Conservation (phyloP, 2,888 invertebrate species). For the Notodonta ziczac region DNA sequence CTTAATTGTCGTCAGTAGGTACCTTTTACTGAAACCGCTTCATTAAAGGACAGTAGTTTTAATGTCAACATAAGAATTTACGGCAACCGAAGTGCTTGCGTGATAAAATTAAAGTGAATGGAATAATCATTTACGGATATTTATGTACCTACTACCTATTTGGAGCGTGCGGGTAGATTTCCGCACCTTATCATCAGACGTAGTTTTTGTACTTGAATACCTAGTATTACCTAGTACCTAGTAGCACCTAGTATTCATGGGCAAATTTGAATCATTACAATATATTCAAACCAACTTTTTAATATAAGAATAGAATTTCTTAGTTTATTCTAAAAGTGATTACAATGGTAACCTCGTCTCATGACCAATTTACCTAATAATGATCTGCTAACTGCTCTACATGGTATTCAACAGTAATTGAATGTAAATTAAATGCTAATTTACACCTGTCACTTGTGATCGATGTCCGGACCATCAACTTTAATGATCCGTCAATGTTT, state of each 20-base stretch:
- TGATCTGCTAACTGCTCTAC: slow-evolving; percentile 6
- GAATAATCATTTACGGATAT: background rate
- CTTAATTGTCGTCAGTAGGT: slow-evolving; percentile 58
- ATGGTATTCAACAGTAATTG: slow-evolving; percentile 7
- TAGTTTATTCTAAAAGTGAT: background rate
- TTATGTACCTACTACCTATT: too few species aligned
- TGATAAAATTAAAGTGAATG: background rate
- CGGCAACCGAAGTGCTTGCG: background rate
- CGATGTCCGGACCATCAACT: slow-evolving; percentile 36
- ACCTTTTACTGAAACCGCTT: slow-evolving; percentile 50
- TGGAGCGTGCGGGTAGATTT: too few species aligned
- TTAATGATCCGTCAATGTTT: slow-evolving; percentile 45
- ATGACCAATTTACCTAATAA: background rate
- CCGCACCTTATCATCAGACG: too few species aligned
- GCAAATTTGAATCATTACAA: too few species aligned
- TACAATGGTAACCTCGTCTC: background rate
- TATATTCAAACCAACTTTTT: too few species aligned
- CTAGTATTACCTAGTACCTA: too few species aligned
- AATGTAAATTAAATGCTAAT: slow-evolving; percentile 26
- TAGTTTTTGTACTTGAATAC: too few species aligned
- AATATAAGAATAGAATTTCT: too few species aligned
- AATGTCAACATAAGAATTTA: slow-evolving; percentile 1
- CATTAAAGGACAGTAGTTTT: slow-evolving; percentile 35
- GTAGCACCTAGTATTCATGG: too few species aligned
- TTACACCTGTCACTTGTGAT: slow-evolving; percentile 40